Conservation (phyloP, 2,888 invertebrate species). For the Ectemnius cavifrons region DNA sequence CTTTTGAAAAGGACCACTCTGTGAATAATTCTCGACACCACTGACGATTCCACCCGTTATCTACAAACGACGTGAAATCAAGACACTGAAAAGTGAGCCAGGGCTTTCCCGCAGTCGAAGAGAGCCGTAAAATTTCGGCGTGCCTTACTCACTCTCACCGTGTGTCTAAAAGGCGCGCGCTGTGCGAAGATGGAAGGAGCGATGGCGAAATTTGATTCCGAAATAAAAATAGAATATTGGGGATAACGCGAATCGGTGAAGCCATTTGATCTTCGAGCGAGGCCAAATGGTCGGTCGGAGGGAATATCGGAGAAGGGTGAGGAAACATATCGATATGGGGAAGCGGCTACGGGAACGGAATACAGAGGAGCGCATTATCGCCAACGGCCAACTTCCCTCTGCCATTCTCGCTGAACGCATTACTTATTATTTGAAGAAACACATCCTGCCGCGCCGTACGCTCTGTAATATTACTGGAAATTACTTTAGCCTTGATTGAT, state of each 20-base stretch:
- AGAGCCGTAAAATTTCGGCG: conserved; percentile 49
- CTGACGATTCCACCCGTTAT: conserved; percentile 18
- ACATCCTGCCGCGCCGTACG: conserved; percentile 54
- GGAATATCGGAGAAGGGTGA: conserved; percentile 47
- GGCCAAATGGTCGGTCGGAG: conserved; percentile 61
- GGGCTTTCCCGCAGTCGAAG: conserved; percentile 17
- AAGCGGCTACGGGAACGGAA: conserved; percentile 73
- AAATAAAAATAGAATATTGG: conserved; percentile 76
- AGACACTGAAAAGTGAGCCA: conserved; percentile 25
- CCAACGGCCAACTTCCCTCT: conserved; percentile 64
- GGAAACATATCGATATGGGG: conserved; percentile 76
- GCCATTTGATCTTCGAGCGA: conserved; percentile 76
- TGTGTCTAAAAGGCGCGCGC: background rate
- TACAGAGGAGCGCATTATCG: conserved; percentile 78
- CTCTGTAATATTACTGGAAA: conserved; percentile 61
- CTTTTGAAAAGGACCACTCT: background rate
- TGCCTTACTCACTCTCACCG: background rate
- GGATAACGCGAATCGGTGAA: conserved; percentile 78
- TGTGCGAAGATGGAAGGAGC: no score
- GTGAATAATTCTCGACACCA: background rate
- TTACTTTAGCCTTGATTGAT: conserved; percentile 55
- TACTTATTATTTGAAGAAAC: conserved; percentile 65
- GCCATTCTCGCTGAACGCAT: conserved; percentile 61
- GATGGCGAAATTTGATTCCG: conserved; percentile 75
- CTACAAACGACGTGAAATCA: conserved; percentile 37